Evolutionary conservation across 2,888 invertebrate genomes (phyloP).

Genomic region (Dicyrtomina minuta): DNA sequence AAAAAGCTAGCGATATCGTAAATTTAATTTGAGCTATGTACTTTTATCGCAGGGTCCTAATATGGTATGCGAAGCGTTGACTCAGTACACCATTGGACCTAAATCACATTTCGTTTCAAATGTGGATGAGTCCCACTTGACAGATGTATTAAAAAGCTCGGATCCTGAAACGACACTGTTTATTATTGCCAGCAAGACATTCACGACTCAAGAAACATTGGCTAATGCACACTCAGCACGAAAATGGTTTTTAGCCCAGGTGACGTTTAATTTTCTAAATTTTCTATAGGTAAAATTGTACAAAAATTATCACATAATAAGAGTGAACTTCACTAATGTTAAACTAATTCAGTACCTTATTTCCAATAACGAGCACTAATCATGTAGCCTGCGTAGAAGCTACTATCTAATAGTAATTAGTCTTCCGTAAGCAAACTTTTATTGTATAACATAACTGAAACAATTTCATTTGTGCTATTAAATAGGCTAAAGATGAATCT

Average conservation of each 20-base stretch:
- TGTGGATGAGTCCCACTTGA: slow-evolving; percentile 97
- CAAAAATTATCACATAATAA: too few relatives aligned
- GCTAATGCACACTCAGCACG: slow-evolving; percentile 99
- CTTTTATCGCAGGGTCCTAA: slow-evolving; percentile 86
- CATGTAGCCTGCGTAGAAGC: too few relatives aligned
- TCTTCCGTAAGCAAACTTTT: too few relatives aligned
- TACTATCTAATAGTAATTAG: too few relatives aligned
- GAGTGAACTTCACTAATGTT: too few relatives aligned
- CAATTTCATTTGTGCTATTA: not conserved
- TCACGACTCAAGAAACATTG: slow-evolving; percentile 98
- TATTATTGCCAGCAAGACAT: slow-evolving; percentile 98
- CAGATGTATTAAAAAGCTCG: slow-evolving; percentile 85
- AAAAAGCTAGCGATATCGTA: too few relatives aligned
- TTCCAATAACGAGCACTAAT: too few relatives aligned
- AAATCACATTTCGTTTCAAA: slow-evolving; percentile 96
- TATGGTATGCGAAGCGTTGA: slow-evolving; percentile 98
- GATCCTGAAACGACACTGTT: slow-evolving; percentile 93
- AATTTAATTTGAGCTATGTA: too few relatives aligned
- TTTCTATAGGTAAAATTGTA: too few relatives aligned
- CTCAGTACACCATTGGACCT: slow-evolving; percentile 83
- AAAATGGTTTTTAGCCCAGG: slow-evolving; percentile 82
- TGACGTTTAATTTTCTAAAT: too few relatives aligned
- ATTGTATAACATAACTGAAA: too few relatives aligned
- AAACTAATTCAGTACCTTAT: too few relatives aligned
- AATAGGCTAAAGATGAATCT: slow-evolving; percentile 55